These are phyloP conservation scores for Pinctada fucata DNA, from an alignment of 2,888 invertebrate species.

Conservation along the genomic window DNA sequence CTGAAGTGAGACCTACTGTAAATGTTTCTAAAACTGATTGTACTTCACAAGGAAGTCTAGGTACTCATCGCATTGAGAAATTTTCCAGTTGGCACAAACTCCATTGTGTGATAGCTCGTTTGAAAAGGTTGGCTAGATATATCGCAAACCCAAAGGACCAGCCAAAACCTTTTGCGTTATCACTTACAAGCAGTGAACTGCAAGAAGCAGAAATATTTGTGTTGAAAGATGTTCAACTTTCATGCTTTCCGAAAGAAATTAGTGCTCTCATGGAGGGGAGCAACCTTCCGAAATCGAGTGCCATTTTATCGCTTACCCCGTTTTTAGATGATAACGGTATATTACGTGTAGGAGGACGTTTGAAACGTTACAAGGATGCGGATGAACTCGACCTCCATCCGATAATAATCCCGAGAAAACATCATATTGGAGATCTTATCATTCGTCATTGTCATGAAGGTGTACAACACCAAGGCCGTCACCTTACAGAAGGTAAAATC, in stretches of 20 bases:
- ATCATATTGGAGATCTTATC: slow-evolving; percentile 35
- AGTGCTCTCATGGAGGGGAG: not conserved
- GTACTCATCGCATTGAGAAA: too few species aligned
- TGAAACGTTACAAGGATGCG: slow-evolving; percentile 8
- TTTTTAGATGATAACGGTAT: slow-evolving; percentile 40
- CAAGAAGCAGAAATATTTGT: not conserved
- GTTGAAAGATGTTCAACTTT: not conserved
- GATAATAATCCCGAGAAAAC: slow-evolving; percentile 37
- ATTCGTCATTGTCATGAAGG: slow-evolving; percentile 37
- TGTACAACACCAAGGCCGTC: slow-evolving; percentile 43
- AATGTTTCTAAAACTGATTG: too few species aligned
- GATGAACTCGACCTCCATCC: slow-evolving; percentile 23
- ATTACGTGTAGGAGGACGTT: slow-evolving; percentile 39
- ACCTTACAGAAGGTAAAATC: slow-evolving; percentile 40
- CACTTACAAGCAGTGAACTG: not conserved
- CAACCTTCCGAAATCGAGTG: slow-evolving; percentile 12
- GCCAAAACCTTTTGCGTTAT: not conserved
- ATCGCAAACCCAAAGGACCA: not conserved
- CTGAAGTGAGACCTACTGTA: too few species aligned
- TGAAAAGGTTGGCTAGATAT: not conserved
- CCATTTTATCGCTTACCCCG: slow-evolving; percentile 29
- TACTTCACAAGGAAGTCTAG: too few species aligned
- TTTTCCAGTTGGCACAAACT: not conserved
- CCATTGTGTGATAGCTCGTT: not conserved
- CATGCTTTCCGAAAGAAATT: not conserved